A percentile compares a stretch with the other conserved stretches of the same genome.
phyloP scores from a whole-genome alignment of 2,888 invertebrate genomes.

The Alitta virens region DNA sequence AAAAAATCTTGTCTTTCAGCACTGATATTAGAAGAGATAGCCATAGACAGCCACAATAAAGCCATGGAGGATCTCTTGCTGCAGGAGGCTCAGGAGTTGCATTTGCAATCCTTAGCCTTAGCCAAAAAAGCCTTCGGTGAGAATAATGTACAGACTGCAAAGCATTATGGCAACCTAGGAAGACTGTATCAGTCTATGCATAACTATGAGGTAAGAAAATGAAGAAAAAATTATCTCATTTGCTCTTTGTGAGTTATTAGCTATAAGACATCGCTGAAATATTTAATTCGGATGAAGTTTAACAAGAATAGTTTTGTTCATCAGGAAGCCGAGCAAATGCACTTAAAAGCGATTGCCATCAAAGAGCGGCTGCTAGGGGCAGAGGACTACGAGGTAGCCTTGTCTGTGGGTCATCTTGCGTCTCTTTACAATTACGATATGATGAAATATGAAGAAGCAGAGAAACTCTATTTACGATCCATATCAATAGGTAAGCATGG shows the following conservation, averaged over 20 bases:
- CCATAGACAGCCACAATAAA: constrained; percentile 70
- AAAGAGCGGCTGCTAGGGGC: constrained; percentile 82
- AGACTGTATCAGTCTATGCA: constrained; percentile 92
- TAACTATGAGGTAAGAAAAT: constrained; percentile 67
- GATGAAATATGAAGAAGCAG: constrained; percentile 81
- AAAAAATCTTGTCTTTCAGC: constrained; percentile 59
- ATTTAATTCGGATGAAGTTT: no score
- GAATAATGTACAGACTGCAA: constrained; percentile 90
- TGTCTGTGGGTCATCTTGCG: constrained; percentile 89
- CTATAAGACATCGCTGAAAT: no score
- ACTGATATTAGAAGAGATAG: constrained; percentile 88
- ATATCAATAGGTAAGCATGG: constrained; percentile 76
- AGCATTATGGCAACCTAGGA: constrained; percentile 93
- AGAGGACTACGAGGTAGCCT: constrained; percentile 86
- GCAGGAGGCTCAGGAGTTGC: constrained; percentile 77
- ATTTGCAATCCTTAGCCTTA: constrained; percentile 77
- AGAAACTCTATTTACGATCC: constrained; percentile 80
- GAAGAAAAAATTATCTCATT: neutral
- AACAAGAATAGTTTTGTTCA: no score
- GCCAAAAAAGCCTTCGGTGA: constrained; percentile 85
- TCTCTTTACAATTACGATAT: constrained; percentile 94
- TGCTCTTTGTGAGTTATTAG: no score
- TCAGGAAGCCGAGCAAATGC: constrained; percentile 85
- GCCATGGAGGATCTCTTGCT: constrained; percentile 64
- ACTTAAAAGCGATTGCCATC: constrained; percentile 86